A percentile compares a stretch with the other conserved stretches of the same genome.
phyloP scores from a whole-genome alignment of 1,140 invertebrate species.

The Drosophila arawakana region DNA sequence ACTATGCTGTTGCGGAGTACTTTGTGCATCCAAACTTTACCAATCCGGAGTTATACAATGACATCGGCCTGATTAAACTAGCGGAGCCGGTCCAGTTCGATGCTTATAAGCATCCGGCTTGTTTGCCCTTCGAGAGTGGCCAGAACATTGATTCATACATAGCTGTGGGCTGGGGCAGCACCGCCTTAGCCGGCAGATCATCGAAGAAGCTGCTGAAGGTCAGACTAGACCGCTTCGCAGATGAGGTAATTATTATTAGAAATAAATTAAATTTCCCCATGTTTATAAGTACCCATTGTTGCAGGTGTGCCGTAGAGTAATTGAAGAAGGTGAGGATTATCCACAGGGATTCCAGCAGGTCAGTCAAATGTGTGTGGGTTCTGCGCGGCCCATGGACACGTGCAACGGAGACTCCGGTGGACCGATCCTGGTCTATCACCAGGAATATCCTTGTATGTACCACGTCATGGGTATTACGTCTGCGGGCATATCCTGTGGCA shows the following conservation, averaged over 20 bases:
- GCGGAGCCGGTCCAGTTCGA: slow-evolving; percentile 57
- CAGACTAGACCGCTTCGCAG: slow-evolving; percentile 71
- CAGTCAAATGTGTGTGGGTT: slow-evolving; percentile 89
- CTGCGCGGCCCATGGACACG: slow-evolving; percentile 84
- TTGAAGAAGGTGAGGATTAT: slow-evolving; percentile 67
- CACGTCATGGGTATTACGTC: slow-evolving; percentile 75
- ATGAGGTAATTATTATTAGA: slow-evolving; percentile 21
- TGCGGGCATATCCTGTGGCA: slow-evolving; percentile 64
- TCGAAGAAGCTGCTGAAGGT: slow-evolving; percentile 85
- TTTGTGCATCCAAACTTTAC: slow-evolving; percentile 63
- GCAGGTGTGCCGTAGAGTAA: slow-evolving; percentile 73
- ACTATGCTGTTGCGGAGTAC: slow-evolving; percentile 56
- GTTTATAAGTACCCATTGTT: neutral
- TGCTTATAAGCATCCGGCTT: slow-evolving; percentile 75
- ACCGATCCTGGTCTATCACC: slow-evolving; percentile 68
- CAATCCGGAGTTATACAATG: slow-evolving; percentile 62
- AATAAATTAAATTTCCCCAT: slow-evolving; percentile 17
- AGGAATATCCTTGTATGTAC: slow-evolving; percentile 71
- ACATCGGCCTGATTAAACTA: slow-evolving; percentile 73
- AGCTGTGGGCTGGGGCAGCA: slow-evolving; percentile 74
- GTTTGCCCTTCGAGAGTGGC: slow-evolving; percentile 62
- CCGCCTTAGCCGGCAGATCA: slow-evolving; percentile 31
- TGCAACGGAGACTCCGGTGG: slow-evolving; percentile 83
- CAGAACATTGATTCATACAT: slow-evolving; percentile 44
- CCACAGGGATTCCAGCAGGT: slow-evolving; percentile 84